Evolutionary conservation across 2,797 vertebrate genomes (phyloP).

Genomic region (Sebastes paucispinis): DNA sequence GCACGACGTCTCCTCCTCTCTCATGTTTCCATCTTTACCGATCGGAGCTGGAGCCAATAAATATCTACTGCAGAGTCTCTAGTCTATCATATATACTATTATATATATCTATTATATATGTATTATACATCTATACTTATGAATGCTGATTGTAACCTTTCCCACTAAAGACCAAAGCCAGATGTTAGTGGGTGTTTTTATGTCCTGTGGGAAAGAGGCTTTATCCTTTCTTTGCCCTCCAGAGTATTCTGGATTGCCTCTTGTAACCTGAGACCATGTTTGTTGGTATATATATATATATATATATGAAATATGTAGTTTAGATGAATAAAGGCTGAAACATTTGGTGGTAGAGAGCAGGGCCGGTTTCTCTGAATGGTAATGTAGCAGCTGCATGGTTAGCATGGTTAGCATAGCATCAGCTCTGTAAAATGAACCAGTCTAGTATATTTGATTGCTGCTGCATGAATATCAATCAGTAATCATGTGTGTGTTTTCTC

Average conservation of each 20-base stretch:
- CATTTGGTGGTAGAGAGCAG: neutral
- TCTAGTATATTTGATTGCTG: neutral
- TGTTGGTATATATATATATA: neutral
- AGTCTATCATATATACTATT: no score
- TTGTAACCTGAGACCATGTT: neutral
- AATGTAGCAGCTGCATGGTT: neutral
- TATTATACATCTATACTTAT: no score
- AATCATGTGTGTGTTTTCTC: neutral
- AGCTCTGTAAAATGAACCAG: neutral
- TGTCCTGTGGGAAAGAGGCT: no score
- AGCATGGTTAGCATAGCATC: neutral
- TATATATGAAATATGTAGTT: neutral
- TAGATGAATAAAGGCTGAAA: neutral
- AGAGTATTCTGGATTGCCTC: neutral
- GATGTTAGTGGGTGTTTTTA: no score
- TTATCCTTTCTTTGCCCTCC: neutral
- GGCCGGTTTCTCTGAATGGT: neutral
- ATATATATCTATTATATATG: no score
- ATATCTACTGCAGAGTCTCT: no score
- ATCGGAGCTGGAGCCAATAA: no score
- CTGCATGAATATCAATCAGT: slow-evolving; percentile 13
- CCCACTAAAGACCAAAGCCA: no score
- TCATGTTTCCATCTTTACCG: no score
- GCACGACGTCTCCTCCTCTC: no score
- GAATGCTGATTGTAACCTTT: no score